Evolutionary conservation across 2,888 invertebrate species (phyloP), one percentile per base, ranked within the genome.

Genomic region (Phaedon cochleariae): DNA sequence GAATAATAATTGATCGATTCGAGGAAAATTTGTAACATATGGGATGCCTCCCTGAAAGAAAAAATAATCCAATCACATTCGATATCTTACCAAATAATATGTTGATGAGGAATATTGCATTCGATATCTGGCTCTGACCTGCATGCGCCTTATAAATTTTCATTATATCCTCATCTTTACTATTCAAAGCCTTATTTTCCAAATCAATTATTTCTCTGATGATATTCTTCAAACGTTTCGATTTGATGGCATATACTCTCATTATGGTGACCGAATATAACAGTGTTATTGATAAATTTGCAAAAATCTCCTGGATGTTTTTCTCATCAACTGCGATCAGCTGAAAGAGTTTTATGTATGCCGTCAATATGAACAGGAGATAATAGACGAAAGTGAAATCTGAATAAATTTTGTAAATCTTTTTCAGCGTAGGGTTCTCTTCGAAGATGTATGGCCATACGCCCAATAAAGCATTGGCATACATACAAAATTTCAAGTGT

Each of bases 221-320:
- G n/a, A 72, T 62, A 26, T 54, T 59, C 34, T 49, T 64, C 34
- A 74, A 26, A 37, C 67, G 62, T 7, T 59, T 15, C 1, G 59
- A 49, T 59, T 65, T 73, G 31, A 74, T 67, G 4, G 65, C 68
- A 4, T 64, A 31, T 12, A 71, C 73, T 58, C 72, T 72, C 29
- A 63, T 34, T 10, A 72, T 52, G 5, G 73, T 72, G n/a, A 71
- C 62, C 0, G 66, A 64, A 46, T 71, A 70, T n/a, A 73, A 53
- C 2, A 73, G 61, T 2, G 73, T 73, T 17, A 73, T 72, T 34
- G 72, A 70, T 29, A 74, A 53, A 48, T 73, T 73, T 6, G 59
- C 55, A 17, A 69, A 70, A 46, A 74, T 62, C 37, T 71, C 73
- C 26, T 64, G 64, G 6, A 67, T 29, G 41, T 52, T 20, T 6